Evolutionary conservation across 2,797 vertebrate species (phyloP).

Genomic region (Poecilia wingei): DNA sequence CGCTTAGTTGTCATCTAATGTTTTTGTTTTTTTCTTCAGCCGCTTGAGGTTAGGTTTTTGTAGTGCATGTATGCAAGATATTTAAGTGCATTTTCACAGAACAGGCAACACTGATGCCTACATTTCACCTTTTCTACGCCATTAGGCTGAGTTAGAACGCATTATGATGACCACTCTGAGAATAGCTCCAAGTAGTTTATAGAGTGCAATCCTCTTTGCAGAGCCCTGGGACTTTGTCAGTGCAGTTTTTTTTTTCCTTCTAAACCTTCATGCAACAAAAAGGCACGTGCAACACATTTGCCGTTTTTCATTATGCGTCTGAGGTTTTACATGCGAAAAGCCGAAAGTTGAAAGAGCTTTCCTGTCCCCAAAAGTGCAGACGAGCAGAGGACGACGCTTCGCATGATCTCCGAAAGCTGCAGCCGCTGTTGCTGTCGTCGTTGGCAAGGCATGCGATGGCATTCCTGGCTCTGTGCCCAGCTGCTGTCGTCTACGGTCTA

Average conservation of each 20-base stretch:
- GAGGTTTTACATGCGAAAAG: slow-evolving; percentile 30
- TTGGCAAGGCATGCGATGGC: slow-evolving; percentile 70
- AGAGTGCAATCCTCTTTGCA: slow-evolving; percentile 72
- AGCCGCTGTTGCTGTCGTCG: slow-evolving; percentile 52
- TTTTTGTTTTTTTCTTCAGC: slow-evolving; percentile 33
- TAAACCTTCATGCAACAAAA: slow-evolving; percentile 42
- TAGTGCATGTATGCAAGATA: slow-evolving; percentile 63
- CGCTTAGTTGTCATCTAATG: slow-evolving; percentile 40
- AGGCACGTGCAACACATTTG: slow-evolving; percentile 9
- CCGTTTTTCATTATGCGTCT: slow-evolving; percentile 5
- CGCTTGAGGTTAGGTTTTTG: slow-evolving; percentile 46
- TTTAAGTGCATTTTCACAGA: slow-evolving; percentile 55
- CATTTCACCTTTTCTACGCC: slow-evolving; percentile 51
- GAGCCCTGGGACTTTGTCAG: slow-evolving; percentile 55
- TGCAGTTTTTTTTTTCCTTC: slow-evolving; percentile 44
- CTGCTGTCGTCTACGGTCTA: slow-evolving; percentile 67
- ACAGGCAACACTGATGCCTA: background rate
- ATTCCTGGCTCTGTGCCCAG: slow-evolving; percentile 82
- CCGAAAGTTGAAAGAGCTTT: slow-evolving; percentile 15
- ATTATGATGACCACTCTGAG: slow-evolving; percentile 68
- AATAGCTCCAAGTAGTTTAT: slow-evolving; percentile 73
- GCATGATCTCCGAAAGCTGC: slow-evolving; percentile 42
- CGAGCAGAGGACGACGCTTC: slow-evolving; percentile 19
- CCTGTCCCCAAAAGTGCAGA: slow-evolving; percentile 27
- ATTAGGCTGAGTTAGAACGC: slow-evolving; percentile 65